A percentile compares a stretch with the other conserved stretches of the same genome.
phyloP scores from a whole-genome alignment of 92 coral and sea anemone species.

The Bergia sp. region DNA sequence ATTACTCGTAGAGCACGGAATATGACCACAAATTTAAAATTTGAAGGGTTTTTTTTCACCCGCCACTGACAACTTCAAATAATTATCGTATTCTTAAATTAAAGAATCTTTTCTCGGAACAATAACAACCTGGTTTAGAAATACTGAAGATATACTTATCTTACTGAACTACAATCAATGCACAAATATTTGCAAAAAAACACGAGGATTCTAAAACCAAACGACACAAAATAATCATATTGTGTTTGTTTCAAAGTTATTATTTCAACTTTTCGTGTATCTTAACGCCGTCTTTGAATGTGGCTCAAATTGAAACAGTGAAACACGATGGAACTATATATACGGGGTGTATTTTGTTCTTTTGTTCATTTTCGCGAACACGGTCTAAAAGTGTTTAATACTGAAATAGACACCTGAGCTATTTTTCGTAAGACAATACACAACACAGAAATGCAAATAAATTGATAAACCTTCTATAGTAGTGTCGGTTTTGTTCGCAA shows the following conservation, averaged over 20 bases:
- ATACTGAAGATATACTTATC: neutral
- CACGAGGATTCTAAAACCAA: conserved; percentile 15
- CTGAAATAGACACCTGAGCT: conserved; percentile 38
- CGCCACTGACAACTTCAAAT: neutral
- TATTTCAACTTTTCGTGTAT: neutral
- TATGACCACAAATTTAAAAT: neutral
- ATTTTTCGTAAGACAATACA: conserved; percentile 25
- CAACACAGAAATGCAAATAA: conserved; percentile 29
- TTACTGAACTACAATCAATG: conserved; percentile 16
- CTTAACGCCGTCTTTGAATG: neutral
- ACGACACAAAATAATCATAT: neutral
- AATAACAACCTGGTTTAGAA: neutral
- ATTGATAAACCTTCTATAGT: conserved; percentile 31
- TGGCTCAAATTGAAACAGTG: conserved; percentile 12
- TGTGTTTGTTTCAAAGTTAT: neutral
- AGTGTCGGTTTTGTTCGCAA: conserved; percentile 15
- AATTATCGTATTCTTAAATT: neutral
- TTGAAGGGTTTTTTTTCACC: no score
- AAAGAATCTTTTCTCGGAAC: neutral
- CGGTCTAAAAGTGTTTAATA: conserved; percentile 7
- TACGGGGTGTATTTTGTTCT: neutral
- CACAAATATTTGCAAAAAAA: conserved; percentile 30
- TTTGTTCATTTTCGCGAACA: conserved; percentile 13
- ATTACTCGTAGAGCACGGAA: neutral
- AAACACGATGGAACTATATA: conserved; percentile 8